These are phyloP conservation scores for Andrena dorsata DNA, from an alignment of 2,888 invertebrate genomes.

Conservation along the genomic window DNA sequence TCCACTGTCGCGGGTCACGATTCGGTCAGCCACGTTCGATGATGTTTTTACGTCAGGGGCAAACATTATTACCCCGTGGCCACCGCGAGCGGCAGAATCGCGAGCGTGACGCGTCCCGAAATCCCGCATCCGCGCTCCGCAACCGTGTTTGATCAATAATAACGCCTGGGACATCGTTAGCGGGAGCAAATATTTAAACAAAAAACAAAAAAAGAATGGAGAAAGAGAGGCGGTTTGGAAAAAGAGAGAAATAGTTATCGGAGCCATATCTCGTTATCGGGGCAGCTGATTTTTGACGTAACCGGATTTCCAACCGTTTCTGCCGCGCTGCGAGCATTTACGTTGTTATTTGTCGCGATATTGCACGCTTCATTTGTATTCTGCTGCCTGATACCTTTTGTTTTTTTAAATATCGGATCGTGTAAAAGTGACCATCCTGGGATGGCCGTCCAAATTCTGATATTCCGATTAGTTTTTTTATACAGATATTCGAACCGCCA, in stretches of 20 bases:
- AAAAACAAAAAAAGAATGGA: conserved; percentile 4
- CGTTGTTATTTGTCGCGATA: not conserved
- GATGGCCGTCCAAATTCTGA: not conserved
- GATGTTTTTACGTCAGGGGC: not conserved
- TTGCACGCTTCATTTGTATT: not conserved
- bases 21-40: not conserved
- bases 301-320: conserved; percentile 20
- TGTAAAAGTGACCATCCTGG: not conserved
- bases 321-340: conserved; percentile 2
- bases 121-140: not conserved
- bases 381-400: not conserved
- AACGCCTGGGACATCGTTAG: conserved; percentile 30
- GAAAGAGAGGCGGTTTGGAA: not conserved
- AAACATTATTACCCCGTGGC: conserved; percentile 15
- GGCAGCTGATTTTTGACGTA: conserved; percentile 40
- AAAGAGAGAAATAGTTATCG: not conserved
- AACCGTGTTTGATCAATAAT: conserved; percentile 17
- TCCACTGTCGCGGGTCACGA: not conserved
- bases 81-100: not conserved
- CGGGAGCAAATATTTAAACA: conserved; percentile 19
- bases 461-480: not conserved
- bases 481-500: not conserved
- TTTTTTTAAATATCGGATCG: not conserved
- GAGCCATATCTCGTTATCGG: conserved; percentile 40
- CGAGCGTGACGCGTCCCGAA: not conserved